Base-by-base conservation (phyloP, 2,888 invertebrate species). In the Bombylius discolor region DNA sequence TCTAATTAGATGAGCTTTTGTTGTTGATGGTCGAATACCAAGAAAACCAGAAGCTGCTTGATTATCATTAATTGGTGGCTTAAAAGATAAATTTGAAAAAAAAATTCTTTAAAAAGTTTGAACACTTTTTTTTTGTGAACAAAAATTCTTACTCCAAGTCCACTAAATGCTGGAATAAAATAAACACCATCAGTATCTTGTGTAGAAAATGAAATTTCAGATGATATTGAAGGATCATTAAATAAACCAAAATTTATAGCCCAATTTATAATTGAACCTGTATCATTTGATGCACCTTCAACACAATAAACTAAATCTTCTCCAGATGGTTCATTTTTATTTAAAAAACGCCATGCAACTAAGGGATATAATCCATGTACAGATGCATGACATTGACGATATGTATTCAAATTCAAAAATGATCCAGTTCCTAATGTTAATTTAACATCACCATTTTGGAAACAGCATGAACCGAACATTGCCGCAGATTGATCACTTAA, bases 391-490 rank as follows among this genome's bases (percentile, higher is more conserved):
- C 93, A 86, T 59, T 77, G 69, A 0, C 66, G 61, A 0, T 88
- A 89, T 0, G 93, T 91, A 68, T 92, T 87, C 44, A 93, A 81
- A 69, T 93, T 83, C 48, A 95, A 74, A 73, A 96, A 96, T 0
- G 89, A 87, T 0, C 96, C 96, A 0, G 95, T 96, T 0, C 95
- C 95, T 76, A 96, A 79, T 0, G 94, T 94, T 4, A 94, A 76
- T 69, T 94, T 95, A 3, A 91, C 79, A 68, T 89, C 87, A 34
- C 89, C 88, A 0, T 79, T 74, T 5, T 81, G 72, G 67, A 88
- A 89, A 66, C 90, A 89, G 59, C 88, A 86, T 0, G 88, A 87
- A 6, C 94, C 95, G 79, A 88, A 91, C 77, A 91, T 80, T 1
- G 94, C 88, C 0, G 94, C 89, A 4, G 91, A 85, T 73, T 95